A percentile compares a stretch with the other conserved stretches of the same genome.
Evolutionary conservation across 2,888 invertebrate species (phyloP).

Genomic region (Leptopilina syphax): DNA sequence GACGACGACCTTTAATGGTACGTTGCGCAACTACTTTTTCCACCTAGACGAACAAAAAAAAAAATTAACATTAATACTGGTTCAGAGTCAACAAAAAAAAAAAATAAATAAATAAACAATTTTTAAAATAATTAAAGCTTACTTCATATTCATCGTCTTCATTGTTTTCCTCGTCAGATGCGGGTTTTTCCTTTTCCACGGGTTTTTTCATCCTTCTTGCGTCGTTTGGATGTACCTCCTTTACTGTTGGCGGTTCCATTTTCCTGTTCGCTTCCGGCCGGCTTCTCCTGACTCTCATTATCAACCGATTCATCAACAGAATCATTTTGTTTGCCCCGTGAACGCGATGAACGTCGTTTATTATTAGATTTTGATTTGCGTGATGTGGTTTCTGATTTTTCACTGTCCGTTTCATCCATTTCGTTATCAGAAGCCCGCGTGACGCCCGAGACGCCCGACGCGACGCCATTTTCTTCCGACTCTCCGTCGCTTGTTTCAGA

Average conservation of each 20-base stretch:
- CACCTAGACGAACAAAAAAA: constrained; percentile 78
- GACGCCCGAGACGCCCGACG: constrained; percentile 53
- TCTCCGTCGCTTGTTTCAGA: constrained; percentile 70
- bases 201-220: constrained; percentile 66
- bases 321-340: constrained; percentile 62
- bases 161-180: constrained; percentile 68
- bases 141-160: constrained; percentile 58
- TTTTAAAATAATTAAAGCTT: constrained; percentile 27
- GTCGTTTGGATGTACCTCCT: constrained; percentile 59
- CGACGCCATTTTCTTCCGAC: constrained; percentile 72
- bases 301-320: constrained; percentile 54
- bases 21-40: constrained; percentile 85
- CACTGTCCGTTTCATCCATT: constrained; percentile 46
- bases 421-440: constrained; percentile 53
- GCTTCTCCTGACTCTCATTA: constrained; percentile 54
- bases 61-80: neutral
- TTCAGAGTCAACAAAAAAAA: neutral
- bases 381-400: constrained; percentile 47
- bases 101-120: neutral
- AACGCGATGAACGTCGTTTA: constrained; percentile 61
- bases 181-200: constrained; percentile 41
- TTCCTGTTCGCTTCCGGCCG: constrained; percentile 58
- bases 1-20: constrained; percentile 82
- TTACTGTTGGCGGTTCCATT: constrained; percentile 63
- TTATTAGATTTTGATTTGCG: constrained; percentile 47